Evolutionary conservation across 2,113 vertebrate genomes (phyloP).

Genomic region (Psittacara wagleri): DNA sequence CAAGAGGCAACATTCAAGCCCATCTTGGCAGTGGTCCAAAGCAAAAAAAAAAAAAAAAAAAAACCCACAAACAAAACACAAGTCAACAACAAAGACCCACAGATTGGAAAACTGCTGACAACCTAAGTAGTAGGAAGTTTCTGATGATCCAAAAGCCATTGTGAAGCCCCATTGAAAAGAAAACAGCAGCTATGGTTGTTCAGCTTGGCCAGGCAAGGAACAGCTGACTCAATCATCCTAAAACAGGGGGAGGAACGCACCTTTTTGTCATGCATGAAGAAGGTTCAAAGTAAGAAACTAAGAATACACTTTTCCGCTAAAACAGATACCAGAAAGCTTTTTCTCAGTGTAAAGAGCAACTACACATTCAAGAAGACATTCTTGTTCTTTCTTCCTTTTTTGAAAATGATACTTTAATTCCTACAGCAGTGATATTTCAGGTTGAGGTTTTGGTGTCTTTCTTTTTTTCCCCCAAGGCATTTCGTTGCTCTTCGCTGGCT

Average conservation of each 20-base stretch:
- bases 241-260: neutral
- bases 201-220: slow-evolving; percentile 15
- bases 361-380: neutral
- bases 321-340: neutral
- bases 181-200: slow-evolving; percentile 8
- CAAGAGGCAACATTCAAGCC: neutral
- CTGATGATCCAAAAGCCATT: neutral
- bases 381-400: neutral
- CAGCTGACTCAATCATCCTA: neutral
- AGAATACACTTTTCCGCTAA: neutral
- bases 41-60: neutral
- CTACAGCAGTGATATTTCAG: neutral
- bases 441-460: neutral
- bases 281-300: neutral
- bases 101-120: slow-evolving; percentile 39
- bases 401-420: neutral
- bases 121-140: slow-evolving; percentile 16
- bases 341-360: neutral
- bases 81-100: neutral
- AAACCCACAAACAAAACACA: neutral
- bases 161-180: slow-evolving; percentile 15
- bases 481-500: neutral
- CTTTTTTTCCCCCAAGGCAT: neutral
- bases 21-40: neutral
- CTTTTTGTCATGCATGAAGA: neutral